A percentile compares a stretch with the other conserved stretches of the same genome.
Conservation (phyloP, 2,797 vertebrate genomes). For the Typhlichthys subterraneus region DNA sequence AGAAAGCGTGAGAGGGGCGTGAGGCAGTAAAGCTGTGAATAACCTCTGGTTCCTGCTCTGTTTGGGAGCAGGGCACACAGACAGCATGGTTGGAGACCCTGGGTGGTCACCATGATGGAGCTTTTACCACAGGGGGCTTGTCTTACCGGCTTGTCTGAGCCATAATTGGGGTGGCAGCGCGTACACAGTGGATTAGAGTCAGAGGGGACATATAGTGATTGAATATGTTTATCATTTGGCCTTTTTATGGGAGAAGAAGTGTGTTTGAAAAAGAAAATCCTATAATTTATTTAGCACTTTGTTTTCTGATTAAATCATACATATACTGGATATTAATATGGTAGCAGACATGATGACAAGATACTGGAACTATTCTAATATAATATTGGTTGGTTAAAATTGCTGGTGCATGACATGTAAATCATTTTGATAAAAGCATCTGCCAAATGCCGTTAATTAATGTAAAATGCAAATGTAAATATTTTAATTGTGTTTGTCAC, state of each 20-base stretch:
- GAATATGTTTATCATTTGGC: slow-evolving; percentile 24
- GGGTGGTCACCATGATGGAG: slow-evolving; percentile 54
- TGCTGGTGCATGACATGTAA: too few relatives aligned
- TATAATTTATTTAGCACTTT: not conserved
- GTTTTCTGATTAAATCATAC: not conserved
- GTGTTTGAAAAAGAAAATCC: not conserved
- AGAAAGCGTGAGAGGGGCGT: slow-evolving; percentile 10
- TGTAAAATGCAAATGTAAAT: too few relatives aligned
- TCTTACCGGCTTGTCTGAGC: slow-evolving; percentile 32
- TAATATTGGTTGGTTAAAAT: too few relatives aligned
- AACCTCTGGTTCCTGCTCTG: slow-evolving; percentile 30
- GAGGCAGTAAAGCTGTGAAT: slow-evolving; percentile 28
- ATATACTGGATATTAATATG: too few relatives aligned
- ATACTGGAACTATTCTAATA: too few relatives aligned
- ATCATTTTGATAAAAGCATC: too few relatives aligned
- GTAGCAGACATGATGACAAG: too few relatives aligned
- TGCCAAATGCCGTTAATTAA: too few relatives aligned
- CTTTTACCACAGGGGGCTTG: slow-evolving; percentile 38
- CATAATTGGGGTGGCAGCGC: slow-evolving; percentile 22
- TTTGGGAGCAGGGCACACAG: slow-evolving; percentile 10
- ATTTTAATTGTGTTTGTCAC: too few relatives aligned
- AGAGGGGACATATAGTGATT: slow-evolving; percentile 19
- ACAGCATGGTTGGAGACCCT: slow-evolving; percentile 37
- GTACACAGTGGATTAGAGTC: slow-evolving; percentile 17
- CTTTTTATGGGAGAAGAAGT: slow-evolving; percentile 3